phyloP scores from a whole-genome alignment of 2,888 invertebrate genomes.

The Euplagia quadripunctaria region DNA sequence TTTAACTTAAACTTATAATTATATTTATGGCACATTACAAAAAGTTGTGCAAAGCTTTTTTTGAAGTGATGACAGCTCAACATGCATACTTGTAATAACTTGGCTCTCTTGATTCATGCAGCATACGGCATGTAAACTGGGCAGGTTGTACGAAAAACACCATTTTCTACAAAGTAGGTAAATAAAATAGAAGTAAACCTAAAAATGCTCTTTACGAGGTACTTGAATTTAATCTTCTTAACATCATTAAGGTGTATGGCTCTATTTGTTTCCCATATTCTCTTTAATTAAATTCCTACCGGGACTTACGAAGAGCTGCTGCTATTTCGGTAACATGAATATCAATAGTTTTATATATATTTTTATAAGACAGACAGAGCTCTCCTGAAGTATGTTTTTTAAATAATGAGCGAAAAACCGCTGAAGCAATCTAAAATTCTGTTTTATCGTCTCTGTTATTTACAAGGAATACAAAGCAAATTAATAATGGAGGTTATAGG shows the following conservation, averaged over 20 bases:
- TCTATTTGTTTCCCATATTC: constrained; percentile 30
- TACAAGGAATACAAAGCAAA: constrained; percentile 7
- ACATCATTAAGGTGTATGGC: constrained; percentile 34
- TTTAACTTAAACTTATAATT: too few relatives aligned
- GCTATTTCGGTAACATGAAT: constrained; percentile 26
- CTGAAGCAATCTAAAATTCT: neutral
- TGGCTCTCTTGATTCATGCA: too few relatives aligned
- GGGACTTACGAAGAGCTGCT: constrained; percentile 19
- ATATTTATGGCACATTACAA: too few relatives aligned
- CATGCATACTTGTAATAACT: too few relatives aligned
- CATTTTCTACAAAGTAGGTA: neutral
- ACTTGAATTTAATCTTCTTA: constrained; percentile 13
- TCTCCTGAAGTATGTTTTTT: neutral
- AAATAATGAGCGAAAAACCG: neutral
- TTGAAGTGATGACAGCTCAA: too few relatives aligned
- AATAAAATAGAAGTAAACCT: neutral
- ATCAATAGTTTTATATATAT: constrained; percentile 21
- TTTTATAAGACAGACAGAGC: constrained; percentile 4
- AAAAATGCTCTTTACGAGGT: neutral
- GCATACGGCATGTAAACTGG: too few relatives aligned
- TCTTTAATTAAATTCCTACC: constrained; percentile 42
- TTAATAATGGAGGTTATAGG: constrained; percentile 1
- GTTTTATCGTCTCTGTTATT: neutral
- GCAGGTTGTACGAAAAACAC: too few relatives aligned
- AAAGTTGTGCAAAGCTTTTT: too few relatives aligned